These are phyloP conservation scores for Chrysogorgia sp. DNA, from an alignment of 92 coral and sea anemone genomes.

Conservation along the genomic window DNA sequence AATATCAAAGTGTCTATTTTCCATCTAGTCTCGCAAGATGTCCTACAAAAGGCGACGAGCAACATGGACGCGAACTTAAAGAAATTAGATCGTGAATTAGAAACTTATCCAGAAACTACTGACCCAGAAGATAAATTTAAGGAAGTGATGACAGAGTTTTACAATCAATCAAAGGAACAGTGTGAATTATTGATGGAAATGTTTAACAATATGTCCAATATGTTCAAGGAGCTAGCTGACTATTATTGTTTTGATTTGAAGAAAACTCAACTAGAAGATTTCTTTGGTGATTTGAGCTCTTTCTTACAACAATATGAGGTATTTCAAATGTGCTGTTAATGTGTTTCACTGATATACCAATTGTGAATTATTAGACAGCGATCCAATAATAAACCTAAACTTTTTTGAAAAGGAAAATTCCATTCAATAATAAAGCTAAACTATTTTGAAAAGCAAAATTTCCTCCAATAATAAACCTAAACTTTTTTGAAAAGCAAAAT, in stretches of 20 bases:
- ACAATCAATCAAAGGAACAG: constrained; percentile 85
- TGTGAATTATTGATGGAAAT: constrained; percentile 93
- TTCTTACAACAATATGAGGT: constrained; percentile 83
- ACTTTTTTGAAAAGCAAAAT: too few relatives aligned
- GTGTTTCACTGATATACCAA: background rate
- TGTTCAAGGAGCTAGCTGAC: constrained; percentile 89
- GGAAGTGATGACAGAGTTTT: constrained; percentile 81
- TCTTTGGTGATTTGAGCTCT: constrained; percentile 92
- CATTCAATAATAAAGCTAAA: too few relatives aligned
- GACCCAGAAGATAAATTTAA: constrained; percentile 86
- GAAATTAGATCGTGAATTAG: constrained; percentile 85
- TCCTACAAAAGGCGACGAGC: constrained; percentile 81
- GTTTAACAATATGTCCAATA: constrained; percentile 96
- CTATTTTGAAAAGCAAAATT: too few relatives aligned
- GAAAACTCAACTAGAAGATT: constrained; percentile 92
- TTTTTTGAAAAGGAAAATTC: too few relatives aligned
- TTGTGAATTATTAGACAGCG: too few relatives aligned
- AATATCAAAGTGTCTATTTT: background rate
- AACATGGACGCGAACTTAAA: constrained; percentile 77
- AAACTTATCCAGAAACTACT: constrained; percentile 54
- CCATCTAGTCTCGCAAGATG: constrained; percentile 84
- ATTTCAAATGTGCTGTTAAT: background rate
- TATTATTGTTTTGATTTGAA: constrained; percentile 90
- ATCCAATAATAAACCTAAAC: too few relatives aligned
- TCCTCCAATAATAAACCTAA: too few relatives aligned